Conservation (phyloP, 2,888 invertebrate genomes). For the Eupithecia subumbrata region DNA sequence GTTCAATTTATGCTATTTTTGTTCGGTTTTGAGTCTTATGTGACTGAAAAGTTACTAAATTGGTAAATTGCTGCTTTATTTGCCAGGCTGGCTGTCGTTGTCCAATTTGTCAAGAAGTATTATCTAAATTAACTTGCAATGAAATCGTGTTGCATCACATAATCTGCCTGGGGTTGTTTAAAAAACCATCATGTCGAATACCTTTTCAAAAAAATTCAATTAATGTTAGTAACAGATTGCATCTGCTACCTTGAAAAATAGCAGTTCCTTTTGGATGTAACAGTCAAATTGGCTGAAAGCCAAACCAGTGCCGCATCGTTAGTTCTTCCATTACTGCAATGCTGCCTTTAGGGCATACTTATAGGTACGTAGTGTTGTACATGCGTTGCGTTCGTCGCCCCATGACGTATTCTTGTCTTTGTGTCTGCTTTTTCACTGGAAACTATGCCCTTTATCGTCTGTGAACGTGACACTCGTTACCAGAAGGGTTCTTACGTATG, state of each 20-base stretch:
- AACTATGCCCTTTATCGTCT: constrained; percentile 29
- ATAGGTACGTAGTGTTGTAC: constrained; percentile 10
- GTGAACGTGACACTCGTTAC: constrained; percentile 25
- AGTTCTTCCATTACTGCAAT: constrained; percentile 30
- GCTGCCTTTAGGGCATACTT: constrained; percentile 29
- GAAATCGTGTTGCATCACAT: background rate
- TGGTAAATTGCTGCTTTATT: constrained; percentile 41
- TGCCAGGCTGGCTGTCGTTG: constrained; percentile 30
- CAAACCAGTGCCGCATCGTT: constrained; percentile 27
- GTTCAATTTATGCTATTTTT: constrained; percentile 42
- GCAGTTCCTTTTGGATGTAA: constrained; percentile 24
- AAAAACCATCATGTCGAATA: background rate
- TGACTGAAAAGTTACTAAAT: constrained; percentile 32
- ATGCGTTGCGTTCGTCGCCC: constrained; percentile 31
- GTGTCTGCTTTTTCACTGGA: constrained; percentile 35
- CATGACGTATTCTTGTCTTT: constrained; percentile 31
- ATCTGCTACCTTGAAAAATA: constrained; percentile 13
- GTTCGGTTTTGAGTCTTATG: constrained; percentile 33
- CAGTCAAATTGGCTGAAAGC: constrained; percentile 29
- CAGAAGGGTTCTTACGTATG: constrained; percentile 25
- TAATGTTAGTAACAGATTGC: background rate
- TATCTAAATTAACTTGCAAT: background rate
- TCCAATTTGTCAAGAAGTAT: constrained; percentile 26
- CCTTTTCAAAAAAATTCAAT: background rate
- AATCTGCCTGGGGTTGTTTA: background rate